phyloP scores from a whole-genome alignment of 2,888 invertebrate species.

The Cheiracanthium punctorium region DNA sequence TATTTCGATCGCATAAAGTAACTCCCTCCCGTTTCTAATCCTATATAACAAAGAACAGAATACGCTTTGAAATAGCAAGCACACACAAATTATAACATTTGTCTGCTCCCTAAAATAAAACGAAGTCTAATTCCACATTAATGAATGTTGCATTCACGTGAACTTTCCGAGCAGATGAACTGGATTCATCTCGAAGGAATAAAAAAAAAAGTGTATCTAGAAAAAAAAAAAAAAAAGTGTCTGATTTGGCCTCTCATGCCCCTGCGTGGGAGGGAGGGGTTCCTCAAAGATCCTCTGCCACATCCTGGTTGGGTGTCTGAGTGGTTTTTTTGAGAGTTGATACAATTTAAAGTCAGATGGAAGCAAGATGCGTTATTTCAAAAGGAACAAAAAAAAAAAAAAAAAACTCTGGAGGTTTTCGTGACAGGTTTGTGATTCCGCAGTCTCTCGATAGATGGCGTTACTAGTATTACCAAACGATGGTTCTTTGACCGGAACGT shows the following conservation, averaged over 20 bases:
- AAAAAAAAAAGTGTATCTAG: neutral
- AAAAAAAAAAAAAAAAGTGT: neutral
- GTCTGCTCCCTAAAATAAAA: neutral
- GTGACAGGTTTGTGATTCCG: neutral
- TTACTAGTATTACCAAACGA: neutral
- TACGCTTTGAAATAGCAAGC: neutral
- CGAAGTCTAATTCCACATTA: neutral
- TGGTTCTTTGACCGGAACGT: neutral
- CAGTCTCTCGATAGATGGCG: neutral
- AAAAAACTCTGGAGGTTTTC: neutral
- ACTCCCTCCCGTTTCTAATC: too few species aligned
- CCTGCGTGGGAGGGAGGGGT: slow-evolving; percentile 4
- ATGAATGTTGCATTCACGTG: neutral
- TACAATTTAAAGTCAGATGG: neutral
- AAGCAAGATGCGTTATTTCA: neutral
- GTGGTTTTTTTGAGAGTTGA: neutral
- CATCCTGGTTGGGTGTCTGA: neutral
- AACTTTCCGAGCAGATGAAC: neutral
- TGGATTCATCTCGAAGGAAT: neutral
- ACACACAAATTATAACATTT: neutral
- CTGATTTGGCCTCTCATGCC: neutral
- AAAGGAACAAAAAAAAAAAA: too few species aligned
- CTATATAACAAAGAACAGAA: neutral
- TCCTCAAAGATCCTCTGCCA: neutral
- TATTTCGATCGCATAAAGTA: too few species aligned